Evolutionary conservation across 2,888 invertebrate genomes (phyloP).

Genomic region (Melanotus villosus): DNA sequence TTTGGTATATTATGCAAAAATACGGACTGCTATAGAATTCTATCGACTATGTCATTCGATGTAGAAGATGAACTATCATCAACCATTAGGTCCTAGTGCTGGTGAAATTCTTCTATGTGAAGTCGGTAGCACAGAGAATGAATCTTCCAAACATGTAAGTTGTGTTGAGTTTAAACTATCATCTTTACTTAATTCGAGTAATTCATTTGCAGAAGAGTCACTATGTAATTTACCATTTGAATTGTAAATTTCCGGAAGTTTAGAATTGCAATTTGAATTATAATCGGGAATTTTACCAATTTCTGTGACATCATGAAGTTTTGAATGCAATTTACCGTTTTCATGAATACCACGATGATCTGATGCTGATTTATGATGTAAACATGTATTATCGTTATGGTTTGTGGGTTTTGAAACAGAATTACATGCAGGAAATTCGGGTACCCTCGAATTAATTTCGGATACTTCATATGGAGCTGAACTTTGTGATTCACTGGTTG

Average conservation of each 20-base stretch:
- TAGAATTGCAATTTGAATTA: slow-evolving; percentile 45
- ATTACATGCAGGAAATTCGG: not conserved
- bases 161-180: slow-evolving; percentile 59
- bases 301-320: slow-evolving; percentile 1
- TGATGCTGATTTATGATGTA: not conserved
- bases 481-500: not conserved
- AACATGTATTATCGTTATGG: not conserved
- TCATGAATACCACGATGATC: not conserved
- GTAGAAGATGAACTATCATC: slow-evolving; percentile 48
- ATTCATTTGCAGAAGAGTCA: not conserved
- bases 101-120: slow-evolving; percentile 59
- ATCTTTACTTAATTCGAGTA: slow-evolving; percentile 47
- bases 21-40: slow-evolving; percentile 36
- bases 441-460: not conserved
- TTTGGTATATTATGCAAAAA: slow-evolving; percentile 33
- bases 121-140: slow-evolving; percentile 50
- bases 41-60: slow-evolving; percentile 43
- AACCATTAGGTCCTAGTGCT: slow-evolving; percentile 65
- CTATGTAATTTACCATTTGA: not conserved
- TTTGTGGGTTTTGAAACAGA: not conserved
- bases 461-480: not conserved
- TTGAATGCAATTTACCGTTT: slow-evolving; percentile 18
- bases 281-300: slow-evolving; percentile 35
- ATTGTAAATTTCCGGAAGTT: slow-evolving; percentile 35
- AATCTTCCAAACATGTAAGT: slow-evolving; percentile 60